These are phyloP conservation scores for Crocuta crocuta DNA, from an alignment of 2,113 vertebrate species.

Conservation along the genomic window DNA sequence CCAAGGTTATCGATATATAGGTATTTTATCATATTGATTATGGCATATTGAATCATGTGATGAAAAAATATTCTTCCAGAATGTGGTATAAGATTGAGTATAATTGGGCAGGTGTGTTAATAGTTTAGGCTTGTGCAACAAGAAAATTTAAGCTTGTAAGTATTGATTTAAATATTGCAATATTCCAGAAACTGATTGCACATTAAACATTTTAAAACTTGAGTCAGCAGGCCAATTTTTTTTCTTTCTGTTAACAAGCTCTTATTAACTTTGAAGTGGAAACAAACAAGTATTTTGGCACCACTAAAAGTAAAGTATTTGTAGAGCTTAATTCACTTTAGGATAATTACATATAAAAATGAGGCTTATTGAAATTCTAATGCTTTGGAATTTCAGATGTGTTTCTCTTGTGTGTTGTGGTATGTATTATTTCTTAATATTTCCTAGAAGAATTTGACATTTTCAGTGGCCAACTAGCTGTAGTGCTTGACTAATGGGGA, in stretches of 20 bases:
- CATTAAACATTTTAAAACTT: constrained; percentile 52
- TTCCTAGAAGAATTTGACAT: constrained; percentile 81
- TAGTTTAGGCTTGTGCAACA: not conserved
- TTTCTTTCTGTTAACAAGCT: constrained; percentile 67
- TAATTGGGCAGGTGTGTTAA: not conserved
- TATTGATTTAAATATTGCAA: constrained; percentile 24
- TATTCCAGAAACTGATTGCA: not conserved
- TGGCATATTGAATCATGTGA: not conserved
- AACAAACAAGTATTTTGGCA: constrained; percentile 68
- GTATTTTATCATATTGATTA: not conserved
- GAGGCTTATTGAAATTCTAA: constrained; percentile 65
- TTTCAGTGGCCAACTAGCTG: constrained; percentile 69
- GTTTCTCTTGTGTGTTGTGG: constrained; percentile 72
- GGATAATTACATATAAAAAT: constrained; percentile 75
- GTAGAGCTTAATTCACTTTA: constrained; percentile 64
- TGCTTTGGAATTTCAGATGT: constrained; percentile 79
- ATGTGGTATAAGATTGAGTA: not conserved
- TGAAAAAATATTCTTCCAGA: not conserved
- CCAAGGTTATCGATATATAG: not conserved
- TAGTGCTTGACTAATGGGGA: not conserved
- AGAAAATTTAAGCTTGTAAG: not conserved
- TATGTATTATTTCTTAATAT: constrained; percentile 72
- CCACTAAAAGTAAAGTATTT: constrained; percentile 71
- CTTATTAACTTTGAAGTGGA: constrained; percentile 76
- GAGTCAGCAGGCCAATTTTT: constrained; percentile 54